Percentiles rank a stretch among this genome's conserved stretches.
Conservation (phyloP, 1,140 invertebrate species). For the Pseudomyrmex flavicornis region DNA sequence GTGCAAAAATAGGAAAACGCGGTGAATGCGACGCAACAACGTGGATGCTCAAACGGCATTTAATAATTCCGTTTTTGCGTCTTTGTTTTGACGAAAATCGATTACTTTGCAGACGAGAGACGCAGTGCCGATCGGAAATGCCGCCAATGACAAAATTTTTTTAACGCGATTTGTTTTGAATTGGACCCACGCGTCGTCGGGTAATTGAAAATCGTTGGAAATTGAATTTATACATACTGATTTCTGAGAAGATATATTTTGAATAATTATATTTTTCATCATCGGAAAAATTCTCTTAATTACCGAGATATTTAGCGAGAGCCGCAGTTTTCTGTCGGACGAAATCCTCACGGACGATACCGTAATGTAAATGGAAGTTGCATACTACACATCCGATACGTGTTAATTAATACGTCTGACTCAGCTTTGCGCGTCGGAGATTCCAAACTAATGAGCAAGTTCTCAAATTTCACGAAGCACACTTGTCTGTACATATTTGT, state of each 20-base stretch:
- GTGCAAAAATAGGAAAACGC: constrained; percentile 40
- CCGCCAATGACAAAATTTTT: background rate
- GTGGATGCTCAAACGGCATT: constrained; percentile 8
- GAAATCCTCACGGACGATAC: background rate
- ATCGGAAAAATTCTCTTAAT: background rate
- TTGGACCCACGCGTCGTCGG: too few species aligned
- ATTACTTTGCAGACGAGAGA: constrained; percentile 1
- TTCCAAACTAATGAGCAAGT: constrained; percentile 44
- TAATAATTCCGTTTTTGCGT: constrained; percentile 1
- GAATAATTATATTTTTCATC: background rate
- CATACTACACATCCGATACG: background rate
- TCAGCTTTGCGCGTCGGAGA: constrained; percentile 43
- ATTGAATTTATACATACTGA: too few species aligned
- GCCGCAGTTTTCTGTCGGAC: constrained; percentile 14
- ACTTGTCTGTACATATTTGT: background rate
- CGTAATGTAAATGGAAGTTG: constrained; percentile 19
- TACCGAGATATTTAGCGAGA: background rate
- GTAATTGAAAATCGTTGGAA: too few species aligned
- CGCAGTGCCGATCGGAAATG: background rate
- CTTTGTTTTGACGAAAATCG: constrained; percentile 24
- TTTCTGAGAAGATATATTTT: background rate
- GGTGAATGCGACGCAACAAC: background rate
- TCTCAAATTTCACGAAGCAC: constrained; percentile 37
- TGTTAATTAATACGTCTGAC: constrained; percentile 49
- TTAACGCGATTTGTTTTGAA: background rate